Evolutionary conservation across 2,888 invertebrate genomes (phyloP), one percentile per base, ranked within the genome.

Genomic region (Drosophila maculinotata): DNA sequence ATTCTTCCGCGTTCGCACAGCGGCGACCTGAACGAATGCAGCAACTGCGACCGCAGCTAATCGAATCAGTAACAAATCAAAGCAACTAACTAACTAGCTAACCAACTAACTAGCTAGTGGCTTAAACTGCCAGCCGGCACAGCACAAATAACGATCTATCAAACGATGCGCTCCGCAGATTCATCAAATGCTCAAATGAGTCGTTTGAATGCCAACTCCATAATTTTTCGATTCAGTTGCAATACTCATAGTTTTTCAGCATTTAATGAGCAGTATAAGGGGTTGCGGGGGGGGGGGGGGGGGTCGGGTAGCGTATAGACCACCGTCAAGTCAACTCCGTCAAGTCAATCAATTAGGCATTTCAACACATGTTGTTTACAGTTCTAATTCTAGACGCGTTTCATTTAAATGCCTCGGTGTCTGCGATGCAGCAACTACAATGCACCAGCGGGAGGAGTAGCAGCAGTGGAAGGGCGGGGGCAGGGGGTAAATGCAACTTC

Each of bases 351-450:
- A 85, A 85, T 85, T 85, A 85, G 80, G 69, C 76, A 87, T 82
- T 84, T 82, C 79, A 82, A 82, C 84, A 84, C 84, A 84, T 85
- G 85, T 78, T 85, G 84, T 85, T 85, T 87, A 87, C 87, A 78
- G 85, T 81, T 84, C 84, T 80, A 80, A 85, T 79, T 83, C 82
- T 66, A 66, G 69, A 59, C 59, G 79, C 74, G 67, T 67, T 79
- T 65, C 74, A 71, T 81, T 76, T 66, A 74, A 81, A 81, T 82
- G 81, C 81, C 81, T 64, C 62, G 20, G 39, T 69, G 81, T 81
- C 81, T 81, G 63, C 57, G 33, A 0, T 14, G 41, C 53, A 56
- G 25, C 63, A n/a, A 42, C 23, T 42, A 33, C 38, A 38, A 20
- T 20, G 20, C 4, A 3, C 4, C 20, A n/a, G 38, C 38, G 17